Conservation (phyloP, 1,140 invertebrate species). For the Antheraea pernyi region DNA sequence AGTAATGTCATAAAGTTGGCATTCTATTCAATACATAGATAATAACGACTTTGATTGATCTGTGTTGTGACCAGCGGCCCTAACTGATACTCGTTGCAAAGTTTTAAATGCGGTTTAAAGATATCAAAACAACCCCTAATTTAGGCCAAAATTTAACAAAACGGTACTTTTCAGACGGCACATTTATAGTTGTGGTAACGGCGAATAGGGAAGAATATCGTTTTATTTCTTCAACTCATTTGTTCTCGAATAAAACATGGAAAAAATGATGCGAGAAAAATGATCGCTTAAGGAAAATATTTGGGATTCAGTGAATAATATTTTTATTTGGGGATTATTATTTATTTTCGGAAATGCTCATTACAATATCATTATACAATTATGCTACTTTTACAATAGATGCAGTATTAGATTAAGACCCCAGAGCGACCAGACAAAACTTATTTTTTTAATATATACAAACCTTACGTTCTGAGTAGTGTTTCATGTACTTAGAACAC, state of each 20-base stretch:
- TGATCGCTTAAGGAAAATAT: conserved; percentile 12
- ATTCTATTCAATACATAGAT: conserved; percentile 20
- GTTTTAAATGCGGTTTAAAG: background rate
- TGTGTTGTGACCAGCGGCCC: conserved; percentile 11
- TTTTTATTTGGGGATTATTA: background rate
- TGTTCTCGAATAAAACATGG: conserved; percentile 23
- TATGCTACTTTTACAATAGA: no score
- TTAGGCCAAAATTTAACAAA: background rate
- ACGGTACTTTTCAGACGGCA: background rate
- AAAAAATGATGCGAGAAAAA: conserved; percentile 16
- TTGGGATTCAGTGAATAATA: conserved; percentile 5
- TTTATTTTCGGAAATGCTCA: no score
- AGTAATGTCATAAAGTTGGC: conserved; percentile 10
- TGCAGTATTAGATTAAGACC: no score
- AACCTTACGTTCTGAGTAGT: no score
- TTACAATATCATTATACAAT: no score
- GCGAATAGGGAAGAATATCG: conserved; percentile 9
- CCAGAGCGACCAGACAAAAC: no score
- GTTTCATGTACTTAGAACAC: no score
- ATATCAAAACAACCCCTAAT: background rate
- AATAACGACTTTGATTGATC: conserved; percentile 24
- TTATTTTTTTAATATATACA: no score
- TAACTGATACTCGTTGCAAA: background rate
- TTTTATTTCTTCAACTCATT: conserved; percentile 26
- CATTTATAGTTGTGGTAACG: background rate